Conservation (phyloP, 2,113 vertebrate genomes). For the Pterocles orientalis region DNA sequence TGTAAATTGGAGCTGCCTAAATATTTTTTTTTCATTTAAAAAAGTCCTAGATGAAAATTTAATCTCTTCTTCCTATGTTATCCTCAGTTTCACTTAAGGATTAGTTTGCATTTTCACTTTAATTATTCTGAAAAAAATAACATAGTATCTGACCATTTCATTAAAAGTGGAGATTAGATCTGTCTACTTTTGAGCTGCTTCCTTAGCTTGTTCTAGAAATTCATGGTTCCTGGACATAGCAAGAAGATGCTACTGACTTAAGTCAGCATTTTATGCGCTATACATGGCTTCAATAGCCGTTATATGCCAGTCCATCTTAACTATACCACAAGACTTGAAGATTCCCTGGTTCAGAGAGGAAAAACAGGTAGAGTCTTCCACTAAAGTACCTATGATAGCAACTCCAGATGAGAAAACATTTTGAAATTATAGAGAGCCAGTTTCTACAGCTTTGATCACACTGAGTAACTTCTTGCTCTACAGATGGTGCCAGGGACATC, state of each 20-base stretch:
- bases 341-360: background rate
- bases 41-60: background rate
- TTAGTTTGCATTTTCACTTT: background rate
- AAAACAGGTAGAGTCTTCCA: background rate
- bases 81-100: background rate
- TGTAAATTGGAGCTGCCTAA: background rate
- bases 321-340: background rate
- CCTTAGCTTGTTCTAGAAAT: background rate
- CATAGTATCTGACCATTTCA: background rate
- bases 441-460: slow-evolving; percentile 29
- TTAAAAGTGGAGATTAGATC: background rate
- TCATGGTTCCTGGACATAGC: background rate
- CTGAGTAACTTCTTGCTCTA: background rate
- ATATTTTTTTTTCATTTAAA: background rate
- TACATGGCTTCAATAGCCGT: background rate
- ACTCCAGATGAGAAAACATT: slow-evolving; percentile 28
- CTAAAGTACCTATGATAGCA: background rate
- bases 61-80: background rate
- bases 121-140: background rate
- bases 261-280: background rate
- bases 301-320: background rate
- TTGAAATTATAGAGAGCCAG: background rate
- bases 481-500: slow-evolving; percentile 3
- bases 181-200: background rate
- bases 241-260: background rate